These are phyloP conservation scores for Chionis minor DNA, from an alignment of 2,113 vertebrate genomes.

Conservation along the genomic window DNA sequence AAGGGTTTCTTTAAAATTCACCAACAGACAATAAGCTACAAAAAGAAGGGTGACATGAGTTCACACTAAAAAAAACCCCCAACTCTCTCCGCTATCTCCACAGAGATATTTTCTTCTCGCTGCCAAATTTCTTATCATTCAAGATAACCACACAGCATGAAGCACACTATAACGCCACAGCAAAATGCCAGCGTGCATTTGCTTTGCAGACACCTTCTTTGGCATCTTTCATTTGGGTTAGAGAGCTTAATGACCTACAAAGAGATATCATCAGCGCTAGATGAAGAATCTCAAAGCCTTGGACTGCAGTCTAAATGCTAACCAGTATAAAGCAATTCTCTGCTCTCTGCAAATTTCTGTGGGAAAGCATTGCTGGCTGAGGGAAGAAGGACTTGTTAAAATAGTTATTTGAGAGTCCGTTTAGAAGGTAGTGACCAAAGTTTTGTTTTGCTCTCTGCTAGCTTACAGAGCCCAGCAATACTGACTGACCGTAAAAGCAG, in stretches of 20 bases:
- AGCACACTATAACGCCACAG: not conserved
- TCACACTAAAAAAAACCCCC: not conserved
- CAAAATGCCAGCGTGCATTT: not conserved
- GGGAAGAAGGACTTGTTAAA: not conserved
- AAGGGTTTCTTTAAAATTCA: conserved; percentile 34
- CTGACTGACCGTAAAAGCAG: not conserved
- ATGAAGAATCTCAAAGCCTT: not conserved
- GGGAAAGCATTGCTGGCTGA: not conserved
- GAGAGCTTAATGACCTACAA: not conserved
- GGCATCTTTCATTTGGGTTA: not conserved
- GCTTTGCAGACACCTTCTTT: not conserved
- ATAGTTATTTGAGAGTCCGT: not conserved
- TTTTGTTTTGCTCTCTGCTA: not conserved
- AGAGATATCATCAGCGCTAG: not conserved
- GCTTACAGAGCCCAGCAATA: not conserved
- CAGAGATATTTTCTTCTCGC: not conserved
- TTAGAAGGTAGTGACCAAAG: not conserved
- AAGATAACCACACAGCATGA: not conserved
- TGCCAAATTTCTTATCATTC: not conserved
- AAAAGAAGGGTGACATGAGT: not conserved
- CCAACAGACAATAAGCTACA: not conserved
- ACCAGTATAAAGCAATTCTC: not conserved
- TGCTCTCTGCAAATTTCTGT: not conserved
- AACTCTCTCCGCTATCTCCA: not conserved
- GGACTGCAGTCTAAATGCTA: not conserved